phyloP scores from a whole-genome alignment of 1,140 invertebrate genomes.

The Caligus rogercresseyi region DNA sequence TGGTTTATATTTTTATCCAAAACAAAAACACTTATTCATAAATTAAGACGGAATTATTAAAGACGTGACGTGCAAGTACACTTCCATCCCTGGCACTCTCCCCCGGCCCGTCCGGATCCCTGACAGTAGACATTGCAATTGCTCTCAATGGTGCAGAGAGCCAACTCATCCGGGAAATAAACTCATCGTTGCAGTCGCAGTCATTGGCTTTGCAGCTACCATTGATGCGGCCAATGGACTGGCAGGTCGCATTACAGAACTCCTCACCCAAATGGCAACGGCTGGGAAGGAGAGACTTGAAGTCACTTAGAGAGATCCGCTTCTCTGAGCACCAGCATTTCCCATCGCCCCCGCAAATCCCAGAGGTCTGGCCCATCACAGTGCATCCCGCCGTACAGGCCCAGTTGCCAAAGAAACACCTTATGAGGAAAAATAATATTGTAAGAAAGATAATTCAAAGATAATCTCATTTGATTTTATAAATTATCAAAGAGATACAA shows the following conservation, averaged over 20 bases:
- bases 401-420: constrained; percentile 10
- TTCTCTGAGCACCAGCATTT: constrained; percentile 4
- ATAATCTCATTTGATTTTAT: too few relatives aligned
- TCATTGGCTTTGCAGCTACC: background rate
- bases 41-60: too few relatives aligned
- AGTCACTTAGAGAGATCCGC: background rate
- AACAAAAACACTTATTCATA: too few relatives aligned
- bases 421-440: background rate
- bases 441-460: background rate
- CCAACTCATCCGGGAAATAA: background rate
- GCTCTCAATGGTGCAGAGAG: background rate
- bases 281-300: background rate
- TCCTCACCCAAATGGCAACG: background rate
- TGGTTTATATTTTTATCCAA: too few relatives aligned
- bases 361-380: constrained; percentile 2
- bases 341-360: background rate
- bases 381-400: background rate
- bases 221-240: background rate
- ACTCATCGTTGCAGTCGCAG: background rate
- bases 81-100: background rate
- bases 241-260: constrained; percentile 1
- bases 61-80: background rate
- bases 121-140: constrained; percentile 2
- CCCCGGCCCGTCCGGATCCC: background rate
- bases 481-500: too few relatives aligned